Conservation (phyloP, 2,113 vertebrate genomes). For the Fulmarus glacialis region DNA sequence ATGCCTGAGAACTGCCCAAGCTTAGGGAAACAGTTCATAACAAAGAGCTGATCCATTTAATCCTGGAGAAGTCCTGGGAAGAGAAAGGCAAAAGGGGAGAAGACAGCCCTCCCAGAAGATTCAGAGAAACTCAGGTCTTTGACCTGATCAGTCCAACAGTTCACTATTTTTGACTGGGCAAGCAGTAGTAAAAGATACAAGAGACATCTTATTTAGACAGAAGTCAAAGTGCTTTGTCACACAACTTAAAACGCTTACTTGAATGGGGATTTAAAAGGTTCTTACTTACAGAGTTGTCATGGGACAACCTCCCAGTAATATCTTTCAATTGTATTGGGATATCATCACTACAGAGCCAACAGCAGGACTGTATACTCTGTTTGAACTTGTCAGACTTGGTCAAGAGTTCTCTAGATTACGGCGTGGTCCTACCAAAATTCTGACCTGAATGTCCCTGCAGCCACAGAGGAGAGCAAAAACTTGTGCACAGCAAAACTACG, state of each 20-base stretch:
- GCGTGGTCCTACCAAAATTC: background rate
- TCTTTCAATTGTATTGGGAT: background rate
- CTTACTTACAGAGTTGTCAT: background rate
- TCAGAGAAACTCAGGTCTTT: background rate
- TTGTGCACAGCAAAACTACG: accelerated
- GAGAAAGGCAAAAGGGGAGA: background rate
- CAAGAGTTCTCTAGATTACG: background rate
- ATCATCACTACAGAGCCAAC: background rate
- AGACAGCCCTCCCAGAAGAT: background rate
- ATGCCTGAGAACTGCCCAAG: background rate
- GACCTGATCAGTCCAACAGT: background rate
- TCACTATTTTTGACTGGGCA: background rate
- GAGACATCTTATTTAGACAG: background rate
- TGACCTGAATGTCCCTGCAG: background rate
- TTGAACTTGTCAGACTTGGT: background rate
- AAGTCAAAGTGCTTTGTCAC: background rate
- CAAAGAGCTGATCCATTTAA: background rate
- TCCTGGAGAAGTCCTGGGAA: background rate
- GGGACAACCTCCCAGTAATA: background rate
- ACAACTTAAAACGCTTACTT: background rate
- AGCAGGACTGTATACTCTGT: background rate
- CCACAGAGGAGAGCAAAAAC: background rate
- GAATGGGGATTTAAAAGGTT: background rate
- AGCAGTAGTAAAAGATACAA: background rate
- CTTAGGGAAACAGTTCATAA: background rate